Conservation (phyloP, 2,113 vertebrate genomes). For the Microtus montanus region DNA sequence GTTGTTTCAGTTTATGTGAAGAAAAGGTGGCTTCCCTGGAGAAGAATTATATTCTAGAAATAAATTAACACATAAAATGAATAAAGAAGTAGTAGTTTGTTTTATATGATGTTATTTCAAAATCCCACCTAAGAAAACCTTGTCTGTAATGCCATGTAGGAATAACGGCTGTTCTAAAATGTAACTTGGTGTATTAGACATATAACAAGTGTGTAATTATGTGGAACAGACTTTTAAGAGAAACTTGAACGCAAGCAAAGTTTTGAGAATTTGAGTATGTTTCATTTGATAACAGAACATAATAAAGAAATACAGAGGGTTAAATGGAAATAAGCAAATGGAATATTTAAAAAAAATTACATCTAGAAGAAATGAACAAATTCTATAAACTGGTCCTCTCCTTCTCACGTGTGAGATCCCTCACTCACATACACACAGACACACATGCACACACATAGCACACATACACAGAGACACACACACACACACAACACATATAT, state of each 20-base stretch:
- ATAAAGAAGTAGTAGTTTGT: neutral
- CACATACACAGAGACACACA: neutral
- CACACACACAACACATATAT: neutral
- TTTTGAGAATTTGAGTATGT: neutral
- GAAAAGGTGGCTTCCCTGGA: neutral
- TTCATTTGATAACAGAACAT: neutral
- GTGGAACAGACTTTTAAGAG: neutral
- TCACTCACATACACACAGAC: neutral
- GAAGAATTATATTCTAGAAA: neutral
- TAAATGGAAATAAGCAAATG: neutral
- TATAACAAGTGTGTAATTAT: neutral
- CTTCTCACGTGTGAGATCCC: too few species aligned
- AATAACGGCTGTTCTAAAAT: neutral
- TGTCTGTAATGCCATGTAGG: neutral
- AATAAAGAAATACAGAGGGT: neutral
- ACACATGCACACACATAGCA: neutral
- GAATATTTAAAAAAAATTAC: too few species aligned
- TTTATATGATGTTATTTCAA: neutral
- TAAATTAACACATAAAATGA: neutral
- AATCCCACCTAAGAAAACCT: neutral
- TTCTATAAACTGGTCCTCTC: too few species aligned
- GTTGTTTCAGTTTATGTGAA: neutral
- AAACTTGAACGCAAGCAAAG: neutral
- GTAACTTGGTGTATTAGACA: neutral
- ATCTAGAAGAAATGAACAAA: neutral